A percentile compares a stretch with the other conserved stretches of the same genome.
Evolutionary conservation across 2,888 invertebrate species (phyloP).

Genomic region (Chouioia cunea): DNA sequence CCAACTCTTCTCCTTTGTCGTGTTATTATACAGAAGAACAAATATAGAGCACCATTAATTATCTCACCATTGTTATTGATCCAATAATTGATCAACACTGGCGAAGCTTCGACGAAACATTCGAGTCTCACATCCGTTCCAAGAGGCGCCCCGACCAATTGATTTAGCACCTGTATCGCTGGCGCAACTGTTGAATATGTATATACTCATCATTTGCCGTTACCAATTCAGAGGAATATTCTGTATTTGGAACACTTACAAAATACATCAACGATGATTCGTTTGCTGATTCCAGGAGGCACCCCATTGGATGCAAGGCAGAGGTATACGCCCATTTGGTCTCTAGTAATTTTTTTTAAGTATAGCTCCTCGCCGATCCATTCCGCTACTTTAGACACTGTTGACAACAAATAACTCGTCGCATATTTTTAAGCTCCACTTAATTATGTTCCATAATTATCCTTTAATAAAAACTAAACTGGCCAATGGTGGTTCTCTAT

Average conservation of each 20-base stretch:
- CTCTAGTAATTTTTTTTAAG: constrained; percentile 84
- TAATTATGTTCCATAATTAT: no score
- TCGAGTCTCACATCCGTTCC: constrained; percentile 89
- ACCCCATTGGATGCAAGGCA: constrained; percentile 92
- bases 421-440: no score
- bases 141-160: constrained; percentile 89
- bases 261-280: constrained; percentile 88
- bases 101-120: constrained; percentile 91
- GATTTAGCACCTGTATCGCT: constrained; percentile 91
- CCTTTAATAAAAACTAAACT: no score
- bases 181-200: constrained; percentile 81
- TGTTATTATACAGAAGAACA: no score
- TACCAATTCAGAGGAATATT: no score
- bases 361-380: constrained; percentile 78
- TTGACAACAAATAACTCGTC: no score
- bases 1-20: no score
- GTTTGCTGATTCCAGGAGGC: constrained; percentile 89
- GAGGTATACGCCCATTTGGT: constrained; percentile 91
- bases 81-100: constrained; percentile 93
- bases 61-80: constrained; percentile 85
- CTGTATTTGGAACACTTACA: constrained; percentile 77
- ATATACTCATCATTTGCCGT: background rate
- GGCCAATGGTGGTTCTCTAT: no score
- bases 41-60: no score
- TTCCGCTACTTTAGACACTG: constrained; percentile 35